phyloP scores from a whole-genome alignment of 2,113 vertebrate species.

The Urocitellus parryii region DNA sequence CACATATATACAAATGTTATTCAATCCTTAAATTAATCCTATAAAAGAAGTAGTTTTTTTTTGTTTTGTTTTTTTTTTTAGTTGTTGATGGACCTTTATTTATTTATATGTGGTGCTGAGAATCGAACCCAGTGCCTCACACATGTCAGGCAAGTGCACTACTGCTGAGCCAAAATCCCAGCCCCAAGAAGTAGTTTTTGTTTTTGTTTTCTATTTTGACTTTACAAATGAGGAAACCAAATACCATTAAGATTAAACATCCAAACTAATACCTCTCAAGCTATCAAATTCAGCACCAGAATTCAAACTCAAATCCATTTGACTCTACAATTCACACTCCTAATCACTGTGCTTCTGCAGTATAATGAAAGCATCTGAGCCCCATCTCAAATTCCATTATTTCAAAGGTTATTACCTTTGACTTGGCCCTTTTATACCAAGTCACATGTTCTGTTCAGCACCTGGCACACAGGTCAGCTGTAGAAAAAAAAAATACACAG shows the following conservation, averaged over 20 bases:
- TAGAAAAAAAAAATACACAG: background rate
- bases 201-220: background rate
- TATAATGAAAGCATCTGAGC: background rate
- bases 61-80: no score
- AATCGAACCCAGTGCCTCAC: no score
- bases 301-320: constrained; percentile 23
- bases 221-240: constrained; percentile 51
- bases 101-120: no score
- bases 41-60: background rate
- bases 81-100: no score
- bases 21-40: background rate
- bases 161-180: no score
- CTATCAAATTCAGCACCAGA: background rate
- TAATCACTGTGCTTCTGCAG: background rate
- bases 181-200: no score
- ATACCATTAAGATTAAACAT: constrained; percentile 38
- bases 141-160: no score
- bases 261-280: background rate
- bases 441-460: constrained; percentile 42
- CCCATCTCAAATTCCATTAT: background rate
- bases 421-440: background rate
- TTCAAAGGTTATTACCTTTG: constrained; percentile 16
- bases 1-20: background rate
- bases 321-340: background rate
- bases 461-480: background rate